phyloP scores from a whole-genome alignment of 2,888 invertebrate species.

The Lasioglossum marginatum region DNA sequence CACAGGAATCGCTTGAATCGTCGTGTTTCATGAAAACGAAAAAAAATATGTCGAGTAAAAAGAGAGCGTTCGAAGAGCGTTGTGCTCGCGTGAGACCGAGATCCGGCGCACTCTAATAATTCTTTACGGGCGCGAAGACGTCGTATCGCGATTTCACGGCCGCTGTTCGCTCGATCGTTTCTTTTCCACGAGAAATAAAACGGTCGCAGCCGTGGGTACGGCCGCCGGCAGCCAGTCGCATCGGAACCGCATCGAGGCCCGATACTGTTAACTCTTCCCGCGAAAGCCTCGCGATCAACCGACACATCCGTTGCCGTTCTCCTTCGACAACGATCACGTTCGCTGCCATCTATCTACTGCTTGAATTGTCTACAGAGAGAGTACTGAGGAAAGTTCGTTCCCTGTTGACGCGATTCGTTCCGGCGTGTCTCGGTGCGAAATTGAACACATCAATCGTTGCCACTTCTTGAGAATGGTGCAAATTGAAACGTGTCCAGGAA shows the following conservation, averaged over 20 bases:
- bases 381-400: neutral
- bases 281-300: constrained; percentile 43
- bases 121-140: constrained; percentile 64
- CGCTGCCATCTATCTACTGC: neutral
- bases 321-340: constrained; percentile 18
- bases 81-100: constrained; percentile 35
- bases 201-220: constrained; percentile 65
- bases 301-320: constrained; percentile 17
- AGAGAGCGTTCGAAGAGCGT: neutral
- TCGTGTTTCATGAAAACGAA: neutral
- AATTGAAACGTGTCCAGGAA: too few species aligned
- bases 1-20: constrained; percentile 8
- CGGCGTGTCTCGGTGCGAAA: neutral
- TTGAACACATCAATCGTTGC: neutral
- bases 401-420: neutral
- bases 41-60: neutral
- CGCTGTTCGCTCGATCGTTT: constrained; percentile 70
- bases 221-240: constrained; percentile 63
- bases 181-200: constrained; percentile 54
- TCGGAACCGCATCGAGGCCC: constrained; percentile 55
- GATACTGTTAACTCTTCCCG: constrained; percentile 71
- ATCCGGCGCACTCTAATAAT: constrained; percentile 56
- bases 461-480: neutral
- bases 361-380: neutral
- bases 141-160: constrained; percentile 75